Conservation (phyloP, 2,888 invertebrate genomes). For the Oscheius sp. region DNA sequence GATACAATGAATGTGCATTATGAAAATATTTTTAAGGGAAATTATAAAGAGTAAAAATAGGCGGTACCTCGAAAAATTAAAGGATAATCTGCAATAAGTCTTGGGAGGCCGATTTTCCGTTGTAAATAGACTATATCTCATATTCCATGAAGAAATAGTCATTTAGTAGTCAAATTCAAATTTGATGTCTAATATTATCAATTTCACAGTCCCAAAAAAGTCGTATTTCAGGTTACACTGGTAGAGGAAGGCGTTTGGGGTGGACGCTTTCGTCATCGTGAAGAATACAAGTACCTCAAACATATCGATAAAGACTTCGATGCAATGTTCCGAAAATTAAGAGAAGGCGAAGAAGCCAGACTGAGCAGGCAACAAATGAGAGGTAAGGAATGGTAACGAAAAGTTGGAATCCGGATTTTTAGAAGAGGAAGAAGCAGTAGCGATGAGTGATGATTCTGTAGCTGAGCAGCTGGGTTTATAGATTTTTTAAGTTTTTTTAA, state of each 20-base stretch:
- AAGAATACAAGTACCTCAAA: slow-evolving; percentile 43
- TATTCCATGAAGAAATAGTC: no score
- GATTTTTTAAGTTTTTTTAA: background rate
- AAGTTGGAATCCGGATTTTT: background rate
- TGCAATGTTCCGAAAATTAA: slow-evolving; percentile 45
- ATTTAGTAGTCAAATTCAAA: background rate
- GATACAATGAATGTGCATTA: no score
- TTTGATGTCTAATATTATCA: no score
- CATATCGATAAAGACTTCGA: slow-evolving; percentile 49
- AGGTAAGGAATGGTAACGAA: background rate
- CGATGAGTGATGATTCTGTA: slow-evolving; percentile 12
- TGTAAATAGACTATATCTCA: no score
- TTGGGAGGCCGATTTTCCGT: no score
- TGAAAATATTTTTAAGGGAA: no score
- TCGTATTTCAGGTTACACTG: slow-evolving; percentile 48
- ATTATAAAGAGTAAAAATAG: no score
- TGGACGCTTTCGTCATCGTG: slow-evolving; percentile 43
- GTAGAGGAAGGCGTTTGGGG: slow-evolving; percentile 48
- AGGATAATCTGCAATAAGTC: no score
- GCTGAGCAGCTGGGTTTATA: background rate
- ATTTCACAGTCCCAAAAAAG: no score
- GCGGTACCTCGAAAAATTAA: no score
- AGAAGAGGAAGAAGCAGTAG: slow-evolving; percentile 15
- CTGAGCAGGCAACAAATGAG: background rate
- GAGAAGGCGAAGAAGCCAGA: slow-evolving; percentile 16